Evolutionary conservation across 2,888 invertebrate species (phyloP), one percentile per base, ranked within the genome.

Genomic region (Tetranychus piercei): DNA sequence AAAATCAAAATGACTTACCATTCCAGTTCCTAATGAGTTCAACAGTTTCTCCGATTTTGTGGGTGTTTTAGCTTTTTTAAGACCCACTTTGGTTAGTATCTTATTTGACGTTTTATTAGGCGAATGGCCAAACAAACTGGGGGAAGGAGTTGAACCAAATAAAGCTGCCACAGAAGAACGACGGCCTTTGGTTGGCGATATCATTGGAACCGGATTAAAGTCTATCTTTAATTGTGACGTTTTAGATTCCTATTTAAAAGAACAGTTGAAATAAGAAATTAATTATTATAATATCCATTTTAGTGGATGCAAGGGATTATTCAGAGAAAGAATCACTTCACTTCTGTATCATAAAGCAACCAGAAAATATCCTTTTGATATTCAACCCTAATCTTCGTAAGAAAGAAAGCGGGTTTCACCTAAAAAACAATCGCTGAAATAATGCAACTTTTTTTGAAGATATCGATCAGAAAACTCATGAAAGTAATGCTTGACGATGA

Each of bases 61-160:
- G 4, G 71, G 71, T 71, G 71, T 71, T 71, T 71, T 71, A 9
- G 71, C 44, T 44, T 71, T 71, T 71, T 71, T 43, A 44, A n/a
- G 20, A 23, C 71, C 71, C 15, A 71, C 20, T 71, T 71, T 71
- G n/a, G 44, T 71, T 11, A 71, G 43, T 43, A 71, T 3, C 18
- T 45, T 71, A 15, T 20, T 23, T 20, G 71, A 71, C 15, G 71
- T 44, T 71, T 71, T 71, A 15, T 11, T 44, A 20, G 34, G 71
- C 44, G 71, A 34, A 6, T 15, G 43, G 15, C 71, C 71, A 71
- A 71, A 71, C 11, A 71, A 20, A 44, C 45, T 71, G 9, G 71
- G 71, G 9, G 43, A 20, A 44, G 71, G 71, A n/a, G 71, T 20
- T 9, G n/a, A 20, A 11, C 71, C 71, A 45, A 71, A 44, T 15